Percentiles rank a stretch among this genome's conserved stretches.
Evolutionary conservation across 2,888 invertebrate species (phyloP).

Genomic region (Dascillus cervinus): DNA sequence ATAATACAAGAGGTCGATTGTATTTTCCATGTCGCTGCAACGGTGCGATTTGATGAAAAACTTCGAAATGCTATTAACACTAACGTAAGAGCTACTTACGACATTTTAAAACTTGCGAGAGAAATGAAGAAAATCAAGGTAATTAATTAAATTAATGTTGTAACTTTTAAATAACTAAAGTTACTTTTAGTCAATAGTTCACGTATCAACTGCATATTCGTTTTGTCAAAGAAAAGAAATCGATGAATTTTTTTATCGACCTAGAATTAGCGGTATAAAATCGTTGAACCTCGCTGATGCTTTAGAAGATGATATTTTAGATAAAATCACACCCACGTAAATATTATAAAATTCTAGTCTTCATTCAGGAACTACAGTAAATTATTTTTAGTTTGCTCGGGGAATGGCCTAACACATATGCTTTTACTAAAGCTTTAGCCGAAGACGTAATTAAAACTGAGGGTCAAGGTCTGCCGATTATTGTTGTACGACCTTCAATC

Average conservation of each 20-base stretch:
- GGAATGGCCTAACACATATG: slow-evolving; percentile 63
- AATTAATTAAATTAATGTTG: too few relatives aligned
- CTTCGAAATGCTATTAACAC: slow-evolving; percentile 58
- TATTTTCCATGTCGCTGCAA: slow-evolving; percentile 70
- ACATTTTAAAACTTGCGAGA: slow-evolving; percentile 56
- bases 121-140: slow-evolving; percentile 59
- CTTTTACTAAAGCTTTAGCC: slow-evolving; percentile 63
- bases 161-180: too few relatives aligned
- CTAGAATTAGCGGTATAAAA: slow-evolving; percentile 43
- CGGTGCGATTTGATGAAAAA: slow-evolving; percentile 66
- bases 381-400: slow-evolving; percentile 45
- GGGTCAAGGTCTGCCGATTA: slow-evolving; percentile 49
- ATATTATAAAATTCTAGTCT: too few relatives aligned
- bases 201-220: slow-evolving; percentile 29
- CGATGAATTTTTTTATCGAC: slow-evolving; percentile 42
- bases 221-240: slow-evolving; percentile 24
- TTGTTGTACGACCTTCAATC: slow-evolving; percentile 62
- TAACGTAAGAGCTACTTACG: slow-evolving; percentile 59
- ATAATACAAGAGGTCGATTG: slow-evolving; percentile 50
- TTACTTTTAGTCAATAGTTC: slow-evolving; percentile 20
- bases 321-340: slow-evolving; percentile 31
- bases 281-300: slow-evolving; percentile 26
- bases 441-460: slow-evolving; percentile 53
- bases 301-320: slow-evolving; percentile 37
- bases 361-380: too few relatives aligned